phyloP scores from a whole-genome alignment of 1,140 invertebrate genomes.

The Drosophila pectinifera region DNA sequence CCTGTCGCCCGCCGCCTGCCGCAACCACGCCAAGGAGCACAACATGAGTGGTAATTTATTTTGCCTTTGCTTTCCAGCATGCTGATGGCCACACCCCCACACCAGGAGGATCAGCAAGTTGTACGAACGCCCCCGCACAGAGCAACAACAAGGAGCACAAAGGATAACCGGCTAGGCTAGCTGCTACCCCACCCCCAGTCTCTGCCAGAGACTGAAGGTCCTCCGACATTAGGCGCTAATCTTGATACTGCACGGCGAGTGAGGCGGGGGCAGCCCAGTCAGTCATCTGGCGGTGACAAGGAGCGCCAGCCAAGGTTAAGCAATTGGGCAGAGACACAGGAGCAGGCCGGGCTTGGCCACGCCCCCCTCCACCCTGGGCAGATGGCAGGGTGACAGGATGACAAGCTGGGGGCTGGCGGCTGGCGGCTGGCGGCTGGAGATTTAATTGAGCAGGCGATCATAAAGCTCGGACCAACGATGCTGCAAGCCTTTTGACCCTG shows the following conservation, averaged over 20 bases:
- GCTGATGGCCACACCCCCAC: conserved; percentile 17
- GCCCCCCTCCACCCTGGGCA: conserved; percentile 12
- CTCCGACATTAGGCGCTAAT: conserved; percentile 66
- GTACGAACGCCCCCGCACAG: not conserved
- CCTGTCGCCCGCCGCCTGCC: not conserved
- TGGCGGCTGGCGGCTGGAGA: conserved; percentile 45
- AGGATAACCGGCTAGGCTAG: conserved; percentile 30
- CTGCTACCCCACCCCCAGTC: too few relatives aligned
- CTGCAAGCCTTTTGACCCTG: conserved; percentile 65
- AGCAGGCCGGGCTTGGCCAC: conserved; percentile 5
- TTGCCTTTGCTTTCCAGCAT: conserved; percentile 53
- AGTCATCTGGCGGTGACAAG: conserved; percentile 68
- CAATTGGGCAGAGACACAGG: conserved; percentile 13
- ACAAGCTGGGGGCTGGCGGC: not conserved
- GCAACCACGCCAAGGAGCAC: conserved; percentile 36
- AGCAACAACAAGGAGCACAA: conserved; percentile 13
- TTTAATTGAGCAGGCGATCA: conserved; percentile 80
- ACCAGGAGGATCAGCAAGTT: not conserved
- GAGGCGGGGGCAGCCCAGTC: not conserved
- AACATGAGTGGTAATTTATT: conserved; percentile 80
- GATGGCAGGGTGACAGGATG: conserved; percentile 29
- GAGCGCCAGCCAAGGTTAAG: conserved; percentile 51
- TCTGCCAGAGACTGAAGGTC: not conserved
- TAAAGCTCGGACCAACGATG: conserved; percentile 62
- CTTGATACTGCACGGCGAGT: conserved; percentile 44